Evolutionary conservation across 2,113 vertebrate species (phyloP).

Genomic region (Rhipidura dahli): DNA sequence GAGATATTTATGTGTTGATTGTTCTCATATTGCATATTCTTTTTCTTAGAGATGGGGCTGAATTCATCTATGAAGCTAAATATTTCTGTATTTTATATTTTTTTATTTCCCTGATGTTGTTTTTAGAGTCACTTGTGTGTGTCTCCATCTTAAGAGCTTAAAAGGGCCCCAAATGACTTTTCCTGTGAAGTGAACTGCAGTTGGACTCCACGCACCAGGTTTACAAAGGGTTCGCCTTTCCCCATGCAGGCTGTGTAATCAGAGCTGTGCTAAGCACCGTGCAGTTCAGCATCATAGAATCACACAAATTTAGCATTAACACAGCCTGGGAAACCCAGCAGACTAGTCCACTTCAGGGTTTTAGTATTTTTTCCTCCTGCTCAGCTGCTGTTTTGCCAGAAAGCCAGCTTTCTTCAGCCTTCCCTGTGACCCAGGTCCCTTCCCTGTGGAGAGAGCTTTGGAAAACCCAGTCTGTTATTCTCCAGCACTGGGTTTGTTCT

Average conservation of each 20-base stretch:
- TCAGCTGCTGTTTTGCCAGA: constrained; percentile 8
- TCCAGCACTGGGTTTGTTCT: background rate
- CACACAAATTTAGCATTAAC: background rate
- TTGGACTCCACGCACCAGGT: background rate
- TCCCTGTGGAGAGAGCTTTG: background rate
- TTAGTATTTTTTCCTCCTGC: background rate
- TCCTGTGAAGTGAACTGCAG: background rate
- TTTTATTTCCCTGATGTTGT: background rate
- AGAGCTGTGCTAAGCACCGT: background rate
- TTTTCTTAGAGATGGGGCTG: background rate
- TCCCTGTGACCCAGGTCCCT: background rate
- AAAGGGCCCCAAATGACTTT: background rate
- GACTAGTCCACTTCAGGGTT: background rate
- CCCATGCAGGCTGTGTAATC: background rate
- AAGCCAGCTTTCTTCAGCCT: constrained; percentile 1
- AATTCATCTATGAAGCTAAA: background rate
- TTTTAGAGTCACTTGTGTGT: background rate
- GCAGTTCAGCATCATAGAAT: background rate
- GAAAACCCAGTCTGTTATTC: constrained; percentile 19
- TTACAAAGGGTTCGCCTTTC: background rate
- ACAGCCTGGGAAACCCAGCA: background rate
- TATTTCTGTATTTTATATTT: background rate
- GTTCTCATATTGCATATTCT: background rate
- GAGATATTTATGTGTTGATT: background rate
- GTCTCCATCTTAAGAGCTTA: background rate